Base-by-base conservation (phyloP, 2,888 invertebrate genomes). In the Agrochola macilenta region DNA sequence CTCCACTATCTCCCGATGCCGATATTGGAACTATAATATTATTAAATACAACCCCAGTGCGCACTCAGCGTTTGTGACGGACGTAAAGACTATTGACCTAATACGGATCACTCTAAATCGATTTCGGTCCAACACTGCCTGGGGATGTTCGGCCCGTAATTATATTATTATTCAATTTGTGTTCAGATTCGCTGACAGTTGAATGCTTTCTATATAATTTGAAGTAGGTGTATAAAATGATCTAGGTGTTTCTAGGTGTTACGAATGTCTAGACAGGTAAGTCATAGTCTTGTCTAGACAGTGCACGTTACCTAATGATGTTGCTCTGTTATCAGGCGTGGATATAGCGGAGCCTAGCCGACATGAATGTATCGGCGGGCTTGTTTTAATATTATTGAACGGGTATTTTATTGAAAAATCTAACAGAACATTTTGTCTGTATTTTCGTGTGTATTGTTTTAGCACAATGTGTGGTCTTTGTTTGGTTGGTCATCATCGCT, bases 21-120 rank as follows among this genome's bases (percentile, higher is more conserved):
- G 95, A 95, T 95, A 95, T 94, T 94, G 93, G 93, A 93, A 92
- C 95, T 94, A 93, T 95, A 95, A 95, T 95, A 95, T 93, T 95
- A 95, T 92, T 92, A 92, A 93, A 92, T 90, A 91, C 90, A 90
- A 88, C 88, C 90, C 87, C 79, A 89, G 89, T 86, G 83, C 85
- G 82, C 83, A 88, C 88, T 86, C 79, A 81, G 87, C 86, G 81
- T 84, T 87, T 78, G 78, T 82, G 76, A 83, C 79, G 83, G 76
- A 84, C 79, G 83, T 84, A 87, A 86, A 86, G 86, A 88, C 91
- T 91, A 89, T 89, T 90, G 89, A 90, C 91, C 92, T 90, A 92
- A 92, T 92, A 92, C 88, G 89, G 91, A 91, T 91, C 88, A 89
- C 85, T 84, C 84, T 88, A 87, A 89, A 89, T 89, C 89, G 86